Base-by-base conservation (phyloP, 2,113 vertebrate species). In the Tupaia chinensis region DNA sequence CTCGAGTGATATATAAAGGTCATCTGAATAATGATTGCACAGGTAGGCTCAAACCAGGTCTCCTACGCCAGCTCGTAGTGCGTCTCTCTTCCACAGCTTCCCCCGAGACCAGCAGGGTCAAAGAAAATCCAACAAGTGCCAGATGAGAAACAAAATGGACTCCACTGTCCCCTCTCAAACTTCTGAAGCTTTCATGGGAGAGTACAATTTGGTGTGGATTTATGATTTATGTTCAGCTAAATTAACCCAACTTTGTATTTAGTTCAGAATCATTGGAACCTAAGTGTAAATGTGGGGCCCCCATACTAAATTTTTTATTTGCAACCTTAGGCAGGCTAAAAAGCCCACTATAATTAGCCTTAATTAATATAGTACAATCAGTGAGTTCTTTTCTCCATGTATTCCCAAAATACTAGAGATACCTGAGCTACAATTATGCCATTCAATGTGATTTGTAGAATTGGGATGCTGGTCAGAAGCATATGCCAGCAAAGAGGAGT, bases 231-330 rank as follows among this genome's bases (percentile, higher is more conserved):
- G 54, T n/a, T 91, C 63, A 73, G 34, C 17, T 81, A 92, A 70
- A 54, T 86, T 74, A 97, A 68, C 15, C 74, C 76, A 86, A 91
- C 9, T 94, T 61, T 76, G 34, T 65, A 83, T 76, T 65, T 81
- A 81, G 74, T 65, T 34, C n/a, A 72, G 56, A 65, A 10, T 66
- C 78, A 65, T 3, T 34, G 19, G 29, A 53, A 14, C 44, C 54
- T 58, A 66, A 63, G 25, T 92, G 77, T 69, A 79, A 92, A 87
- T 81, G 23, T 81, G 61, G 54, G 20, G 9, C 58, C 29, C 17
- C 25, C 3, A 29, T 20, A 58, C 5, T 27, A 20, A 61, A 54
- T 78, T 95, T 95, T 86, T 80, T 76, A 73, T 79, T 83, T 95
- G 61, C 22, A 90, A 53, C 5, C 34, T 16, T 16, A 65, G 63